Conservation (phyloP, 2,113 vertebrate genomes). For the Carassius carassius region DNA sequence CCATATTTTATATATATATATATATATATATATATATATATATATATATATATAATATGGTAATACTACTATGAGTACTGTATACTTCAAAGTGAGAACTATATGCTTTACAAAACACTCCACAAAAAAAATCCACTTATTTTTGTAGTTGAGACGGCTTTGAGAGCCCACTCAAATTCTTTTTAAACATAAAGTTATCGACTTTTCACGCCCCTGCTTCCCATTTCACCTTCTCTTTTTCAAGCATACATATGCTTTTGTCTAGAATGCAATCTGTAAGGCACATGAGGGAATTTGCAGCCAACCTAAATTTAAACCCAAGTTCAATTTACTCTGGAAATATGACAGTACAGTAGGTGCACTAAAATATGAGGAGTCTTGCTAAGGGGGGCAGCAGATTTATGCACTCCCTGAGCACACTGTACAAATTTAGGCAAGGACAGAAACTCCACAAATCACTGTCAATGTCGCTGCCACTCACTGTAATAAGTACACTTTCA, state of each 20-base stretch:
- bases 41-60: too few relatives aligned
- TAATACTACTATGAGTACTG: too few relatives aligned
- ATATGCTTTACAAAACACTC: too few relatives aligned
- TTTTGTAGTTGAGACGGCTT: not conserved
- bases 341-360: conserved; percentile 29
- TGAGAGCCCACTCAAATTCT: not conserved
- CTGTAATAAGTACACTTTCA: conserved; percentile 1
- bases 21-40: too few relatives aligned
- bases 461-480: conserved; percentile 7
- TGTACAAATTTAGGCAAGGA: conserved; percentile 39
- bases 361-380: conserved; percentile 21
- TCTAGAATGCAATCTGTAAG: conserved; percentile 12
- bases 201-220: not conserved
- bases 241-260: conserved; percentile 21
- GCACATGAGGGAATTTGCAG: conserved; percentile 16
- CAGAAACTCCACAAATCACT: conserved; percentile 44
- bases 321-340: conserved; percentile 37
- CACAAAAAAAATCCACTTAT: too few relatives aligned
- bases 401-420: conserved; percentile 41
- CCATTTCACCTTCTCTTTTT: not conserved
- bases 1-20: too few relatives aligned
- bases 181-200: not conserved
- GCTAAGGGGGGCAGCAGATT: conserved; percentile 20
- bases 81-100: not conserved
- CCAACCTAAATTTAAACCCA: conserved; percentile 32